Percentiles rank a stretch among this genome's conserved stretches.
Evolutionary conservation across 64 coral and sea anemone species (phyloP).

Genomic region (Catalaphyllia jardinei): DNA sequence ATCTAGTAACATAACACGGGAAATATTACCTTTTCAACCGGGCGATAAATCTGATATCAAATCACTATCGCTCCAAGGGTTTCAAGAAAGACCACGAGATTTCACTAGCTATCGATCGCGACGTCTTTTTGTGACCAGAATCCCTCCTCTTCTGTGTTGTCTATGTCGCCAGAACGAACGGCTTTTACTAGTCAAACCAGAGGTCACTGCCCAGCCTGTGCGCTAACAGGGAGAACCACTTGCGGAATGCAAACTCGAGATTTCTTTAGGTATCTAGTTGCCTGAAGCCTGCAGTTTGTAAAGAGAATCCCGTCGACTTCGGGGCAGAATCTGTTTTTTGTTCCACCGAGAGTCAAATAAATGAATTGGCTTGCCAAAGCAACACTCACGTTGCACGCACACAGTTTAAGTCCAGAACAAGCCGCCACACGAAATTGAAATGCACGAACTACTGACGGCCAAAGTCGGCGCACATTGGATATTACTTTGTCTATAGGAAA

Average conservation of each 20-base stretch:
- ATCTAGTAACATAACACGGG: slow-evolving; percentile 41
- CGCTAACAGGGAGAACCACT: slow-evolving; percentile 6
- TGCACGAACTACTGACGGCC: neutral
- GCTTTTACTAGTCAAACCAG: neutral
- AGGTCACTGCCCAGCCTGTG: neutral
- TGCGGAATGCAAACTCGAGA: slow-evolving; percentile 39
- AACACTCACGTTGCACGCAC: neutral
- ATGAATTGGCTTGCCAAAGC: neutral
- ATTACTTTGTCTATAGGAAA: neutral
- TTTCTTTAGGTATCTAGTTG: slow-evolving; percentile 26
- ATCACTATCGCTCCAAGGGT: neutral
- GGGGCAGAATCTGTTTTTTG: neutral
- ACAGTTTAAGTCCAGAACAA: neutral
- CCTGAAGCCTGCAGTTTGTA: slow-evolving; percentile 39
- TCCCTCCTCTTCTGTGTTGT: neutral
- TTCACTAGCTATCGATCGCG: neutral
- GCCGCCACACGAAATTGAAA: neutral
- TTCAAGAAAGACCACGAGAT: neutral
- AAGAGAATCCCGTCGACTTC: slow-evolving; percentile 13
- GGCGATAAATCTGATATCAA: slow-evolving; percentile 46
- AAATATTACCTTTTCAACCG: slow-evolving; percentile 41
- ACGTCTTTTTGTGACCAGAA: neutral
- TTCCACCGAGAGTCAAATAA: neutral
- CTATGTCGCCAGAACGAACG: neutral
- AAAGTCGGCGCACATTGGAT: neutral